These are phyloP conservation scores for Cataglyphis cursor DNA, from an alignment of 2,888 invertebrate genomes.

Conservation along the genomic window DNA sequence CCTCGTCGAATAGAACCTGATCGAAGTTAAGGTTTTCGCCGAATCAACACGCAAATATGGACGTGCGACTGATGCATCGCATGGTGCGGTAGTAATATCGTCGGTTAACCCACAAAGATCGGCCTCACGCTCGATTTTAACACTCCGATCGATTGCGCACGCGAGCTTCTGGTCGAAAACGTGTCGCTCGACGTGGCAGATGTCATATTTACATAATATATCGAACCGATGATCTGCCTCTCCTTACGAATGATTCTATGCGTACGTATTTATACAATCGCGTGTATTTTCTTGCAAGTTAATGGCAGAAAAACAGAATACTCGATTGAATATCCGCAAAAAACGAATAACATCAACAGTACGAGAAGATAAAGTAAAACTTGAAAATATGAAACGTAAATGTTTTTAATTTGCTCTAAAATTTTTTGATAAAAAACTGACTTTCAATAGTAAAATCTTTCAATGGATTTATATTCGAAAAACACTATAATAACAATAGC, in stretches of 20 bases:
- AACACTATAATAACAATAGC: not conserved
- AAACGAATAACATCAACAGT: constrained; percentile 1
- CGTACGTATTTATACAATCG: not conserved
- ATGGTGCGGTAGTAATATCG: constrained; percentile 69
- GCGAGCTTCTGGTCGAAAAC: constrained; percentile 71
- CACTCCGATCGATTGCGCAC: constrained; percentile 75
- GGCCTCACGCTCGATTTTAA: constrained; percentile 76
- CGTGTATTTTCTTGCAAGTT: not conserved
- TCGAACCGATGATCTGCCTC: constrained; percentile 34
- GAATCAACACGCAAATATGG: constrained; percentile 14
- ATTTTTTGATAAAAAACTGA: not conserved
- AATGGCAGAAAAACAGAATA: not conserved
- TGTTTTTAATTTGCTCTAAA: not conserved
- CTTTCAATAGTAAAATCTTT: constrained; percentile 6
- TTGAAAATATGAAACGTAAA: constrained; percentile 7
- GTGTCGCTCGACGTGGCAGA: constrained; percentile 55
- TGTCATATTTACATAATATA: constrained; percentile 70
- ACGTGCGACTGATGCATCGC: constrained; percentile 68
- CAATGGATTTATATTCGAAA: not conserved
- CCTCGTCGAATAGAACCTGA: not conserved
- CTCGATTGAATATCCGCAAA: not conserved
- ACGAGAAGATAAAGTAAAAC: not conserved
- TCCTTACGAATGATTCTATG: not conserved
- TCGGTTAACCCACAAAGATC: constrained; percentile 75
- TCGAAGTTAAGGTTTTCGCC: not conserved